phyloP scores from a whole-genome alignment of 1,140 invertebrate species.

The Coptotermes formosanus region DNA sequence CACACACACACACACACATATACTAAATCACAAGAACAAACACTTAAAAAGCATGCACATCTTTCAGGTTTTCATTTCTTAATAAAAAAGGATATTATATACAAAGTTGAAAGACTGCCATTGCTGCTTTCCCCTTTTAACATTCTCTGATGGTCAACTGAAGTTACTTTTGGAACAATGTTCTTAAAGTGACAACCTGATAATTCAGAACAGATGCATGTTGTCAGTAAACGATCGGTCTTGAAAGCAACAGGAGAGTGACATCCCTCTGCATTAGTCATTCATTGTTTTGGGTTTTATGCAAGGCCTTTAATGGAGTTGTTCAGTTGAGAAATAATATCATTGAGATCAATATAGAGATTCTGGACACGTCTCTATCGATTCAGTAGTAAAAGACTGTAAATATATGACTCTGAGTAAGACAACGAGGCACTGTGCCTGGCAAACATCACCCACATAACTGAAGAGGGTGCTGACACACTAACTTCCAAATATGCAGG shows the following conservation, averaged over 20 bases:
- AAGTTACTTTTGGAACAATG: background rate
- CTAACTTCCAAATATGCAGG: too few species aligned
- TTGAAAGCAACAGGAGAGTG: background rate
- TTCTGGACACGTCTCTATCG: too few species aligned
- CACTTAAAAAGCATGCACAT: conserved; percentile 21
- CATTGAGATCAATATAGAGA: too few species aligned
- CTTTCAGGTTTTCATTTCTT: conserved; percentile 14
- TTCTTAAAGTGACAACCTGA: background rate
- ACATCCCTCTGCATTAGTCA: background rate
- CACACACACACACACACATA: background rate
- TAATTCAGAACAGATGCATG: background rate
- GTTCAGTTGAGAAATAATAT: too few species aligned
- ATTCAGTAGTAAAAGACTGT: too few species aligned
- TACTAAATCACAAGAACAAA: conserved; percentile 21
- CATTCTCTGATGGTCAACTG: background rate
- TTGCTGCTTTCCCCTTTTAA: background rate
- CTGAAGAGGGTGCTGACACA: too few species aligned
- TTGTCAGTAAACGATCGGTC: background rate
- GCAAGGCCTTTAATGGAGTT: too few species aligned
- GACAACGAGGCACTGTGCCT: too few species aligned
- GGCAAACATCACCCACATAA: too few species aligned
- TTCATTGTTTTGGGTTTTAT: too few species aligned
- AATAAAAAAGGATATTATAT: conserved; percentile 24
- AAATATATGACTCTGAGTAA: too few species aligned
- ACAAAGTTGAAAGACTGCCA: conserved; percentile 27